These are phyloP conservation scores for Cynopterus brachyotis DNA, from an alignment of 2,113 vertebrate species.

Conservation along the genomic window DNA sequence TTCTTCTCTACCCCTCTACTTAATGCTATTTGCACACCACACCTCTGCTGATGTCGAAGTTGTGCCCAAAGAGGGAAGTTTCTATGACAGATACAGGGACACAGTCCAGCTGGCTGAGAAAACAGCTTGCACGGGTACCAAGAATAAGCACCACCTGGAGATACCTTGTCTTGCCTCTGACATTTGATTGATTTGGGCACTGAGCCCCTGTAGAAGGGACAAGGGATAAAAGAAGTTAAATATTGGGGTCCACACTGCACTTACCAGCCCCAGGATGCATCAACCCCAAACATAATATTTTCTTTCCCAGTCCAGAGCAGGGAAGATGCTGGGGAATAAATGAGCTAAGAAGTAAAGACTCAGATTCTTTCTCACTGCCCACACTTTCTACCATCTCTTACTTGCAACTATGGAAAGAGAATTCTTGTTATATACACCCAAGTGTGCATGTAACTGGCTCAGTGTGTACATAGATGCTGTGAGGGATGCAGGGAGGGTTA, in stretches of 20 bases:
- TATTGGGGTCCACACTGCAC: background rate
- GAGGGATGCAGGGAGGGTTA: too few species aligned
- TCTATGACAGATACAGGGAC: background rate
- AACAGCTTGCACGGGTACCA: background rate
- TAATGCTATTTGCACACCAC: background rate
- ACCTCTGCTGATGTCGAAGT: background rate
- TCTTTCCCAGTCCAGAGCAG: background rate
- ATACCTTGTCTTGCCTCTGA: background rate
- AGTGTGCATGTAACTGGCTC: background rate
- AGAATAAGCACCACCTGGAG: background rate
- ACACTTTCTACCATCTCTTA: background rate
- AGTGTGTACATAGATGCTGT: too few species aligned
- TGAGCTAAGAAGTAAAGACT: background rate
- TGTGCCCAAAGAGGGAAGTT: background rate
- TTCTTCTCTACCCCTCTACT: background rate
- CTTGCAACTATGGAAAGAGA: background rate
- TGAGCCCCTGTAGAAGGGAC: background rate
- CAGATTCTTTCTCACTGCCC: background rate
- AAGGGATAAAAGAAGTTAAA: background rate
- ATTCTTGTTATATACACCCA: background rate
- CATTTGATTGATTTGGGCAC: background rate
- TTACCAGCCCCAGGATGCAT: background rate
- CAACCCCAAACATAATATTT: background rate
- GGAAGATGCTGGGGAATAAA: background rate
- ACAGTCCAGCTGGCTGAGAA: background rate